Base-by-base conservation (phyloP, 1,140 invertebrate genomes). In the Platyscapa corneri region DNA sequence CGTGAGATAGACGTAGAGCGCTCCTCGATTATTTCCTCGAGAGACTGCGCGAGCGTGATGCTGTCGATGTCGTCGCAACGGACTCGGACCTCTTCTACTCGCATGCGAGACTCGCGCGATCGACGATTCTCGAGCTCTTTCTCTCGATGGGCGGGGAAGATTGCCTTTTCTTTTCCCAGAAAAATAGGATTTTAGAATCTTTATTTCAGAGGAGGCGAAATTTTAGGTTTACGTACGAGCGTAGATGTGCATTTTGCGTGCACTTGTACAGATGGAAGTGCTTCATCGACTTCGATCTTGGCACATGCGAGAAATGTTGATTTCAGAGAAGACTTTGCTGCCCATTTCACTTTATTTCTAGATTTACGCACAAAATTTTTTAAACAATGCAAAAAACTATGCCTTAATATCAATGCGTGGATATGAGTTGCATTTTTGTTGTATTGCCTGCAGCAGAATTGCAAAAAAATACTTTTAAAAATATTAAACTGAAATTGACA, bases 381-480 rank as follows among this genome's bases (percentile, higher is more conserved):
- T 7, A 42, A 46, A 75, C 27, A 75, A 1, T 80, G 23, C 60
- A 37, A 49, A 27, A 56, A 23, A 82, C 74, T 81, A 39, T 34
- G 67, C 67, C 56, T 30, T 74, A 56, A 56, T 82, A 42, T 67
- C 49, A 18, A 6, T 49, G 20, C n/a, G 32, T 37, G 65, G 39
- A 49, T 53, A 49, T 18, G 7, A 53, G 14, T 32, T 49, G 67
- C 39, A 64, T 1, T 76, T 23, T 42, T 18, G 23, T 42, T n/a
- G 37, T 10, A n/a, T 74, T 74, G 42, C 42, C 42, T 10, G 6
- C 37, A 74, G 70, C 12, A 16, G 20, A 37, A 23, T 67, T 18
- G 53, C 74, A 76, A 83, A 46, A 76, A 76, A 83, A n/a, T n/a
- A 64, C 72, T 83, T 77, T 83, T 76, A 76, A 76, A 70, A 34